Evolutionary conservation across 92 coral and sea anemone genomes (phyloP), one percentile per base, ranked within the genome.

Genomic region (Umimayanthus kanabou): DNA sequence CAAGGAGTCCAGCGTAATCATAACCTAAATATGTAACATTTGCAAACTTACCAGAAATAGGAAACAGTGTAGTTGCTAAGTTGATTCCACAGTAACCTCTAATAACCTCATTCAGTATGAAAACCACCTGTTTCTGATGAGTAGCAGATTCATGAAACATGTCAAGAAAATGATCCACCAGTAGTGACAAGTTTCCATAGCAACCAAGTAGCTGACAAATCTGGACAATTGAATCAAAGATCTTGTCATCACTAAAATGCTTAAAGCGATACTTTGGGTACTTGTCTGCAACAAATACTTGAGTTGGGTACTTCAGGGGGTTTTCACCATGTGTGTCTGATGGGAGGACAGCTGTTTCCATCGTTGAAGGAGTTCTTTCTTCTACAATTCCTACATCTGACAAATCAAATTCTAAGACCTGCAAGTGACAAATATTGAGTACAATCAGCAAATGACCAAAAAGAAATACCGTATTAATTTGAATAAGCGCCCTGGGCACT

Each of bases 301-400:
- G 88, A 26, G 91, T 83, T 9, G 91, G 90, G 61, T 77, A 85
- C 9, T 96, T 90, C 85, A 93, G 80, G 33, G 94, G 95, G 73
- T 94, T 88, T 26, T 85, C 71, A 18, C 94, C 96, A n/a, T 89
- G 76, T 3, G 95, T 89, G 50, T 92, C 92, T 11, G 94, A 92
- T 29, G 91, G 94, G 16, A 82, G 86, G 6, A 95, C 88, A 37
- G 94, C 94, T 55, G 94, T 88, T 85, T 81, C 92, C 61, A 92
- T 76, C 15, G 80, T 79, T n/a, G 90, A 74, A 20, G 91, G 90
- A 39, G 94, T 92, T 58, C 89, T 94, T 87, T 97, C 96, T 85
- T 97, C 99, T 3, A 97, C 97, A 90, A 97, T 92, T 15, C 94
- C 94, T 55, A 97, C 93, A 91, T 97, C 97, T 50, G 97, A 93